Base-by-base conservation (phyloP, 2,113 vertebrate species). In the Regulus satrapa region DNA sequence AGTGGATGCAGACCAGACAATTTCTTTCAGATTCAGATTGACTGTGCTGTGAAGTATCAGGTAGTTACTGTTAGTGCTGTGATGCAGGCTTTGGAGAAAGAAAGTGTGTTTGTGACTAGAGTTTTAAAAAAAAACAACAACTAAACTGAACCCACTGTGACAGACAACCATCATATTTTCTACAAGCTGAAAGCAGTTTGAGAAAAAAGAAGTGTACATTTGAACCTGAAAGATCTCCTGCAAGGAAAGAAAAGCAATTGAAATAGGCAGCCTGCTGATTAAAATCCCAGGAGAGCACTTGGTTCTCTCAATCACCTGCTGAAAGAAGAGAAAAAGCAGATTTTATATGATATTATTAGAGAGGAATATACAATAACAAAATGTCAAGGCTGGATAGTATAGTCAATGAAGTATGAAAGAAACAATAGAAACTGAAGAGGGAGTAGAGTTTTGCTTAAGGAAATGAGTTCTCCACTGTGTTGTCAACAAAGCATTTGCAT, bases 321-420 rank as follows among this genome's bases (percentile, higher is more conserved):
- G 91, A 89, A 95, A 95, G 91, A 94, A 77, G 66, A 94, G 77
- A 62, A 87, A 75, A 76, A 89, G 66, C 73, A 87, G 91, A 83
- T 89, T 79, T 91, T 89, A 89, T 82, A n/a, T 85, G 64, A 87
- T 94, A 89, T 95, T 92, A 97, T 87, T 96, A 85, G 67, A 45
- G 66, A 89, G 46, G 69, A 90, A 79, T 95, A 79, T 96, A 89
- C 93, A 95, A 87, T 91, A 95, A 92, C 45, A 91, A 85, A 94
- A 94, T 92, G 93, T 91, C 93, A 95, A 79, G 89, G 81, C 58
- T 92, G 84, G 81, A 54, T 93, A 76, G 80, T 59, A 41, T 58
- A 78, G 80, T 85, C 93, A 95, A 43, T 95, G 93, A 95, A 97
- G 77, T 95, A 95, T 85, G 86, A 94, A 89, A 82, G 62, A 78